phyloP scores from a whole-genome alignment of 2,113 vertebrate genomes.

The Pipa parva region DNA sequence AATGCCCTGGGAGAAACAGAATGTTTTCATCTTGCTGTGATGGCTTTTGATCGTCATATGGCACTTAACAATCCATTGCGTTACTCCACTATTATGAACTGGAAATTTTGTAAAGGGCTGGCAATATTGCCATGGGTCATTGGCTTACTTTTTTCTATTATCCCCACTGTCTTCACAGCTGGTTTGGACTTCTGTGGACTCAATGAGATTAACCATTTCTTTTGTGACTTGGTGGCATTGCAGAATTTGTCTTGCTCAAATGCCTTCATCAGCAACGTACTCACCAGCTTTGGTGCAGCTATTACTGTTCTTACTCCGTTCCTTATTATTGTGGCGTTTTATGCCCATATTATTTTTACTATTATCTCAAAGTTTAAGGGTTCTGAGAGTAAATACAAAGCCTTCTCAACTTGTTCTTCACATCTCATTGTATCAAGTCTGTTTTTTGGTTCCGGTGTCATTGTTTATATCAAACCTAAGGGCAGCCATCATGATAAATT shows the following conservation, averaged over 20 bases:
- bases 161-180: conserved; percentile 46
- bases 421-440: conserved; percentile 12
- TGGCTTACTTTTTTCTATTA: conserved; percentile 44
- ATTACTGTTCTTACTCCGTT: neutral
- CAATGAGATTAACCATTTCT: conserved; percentile 48
- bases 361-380: neutral
- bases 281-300: neutral
- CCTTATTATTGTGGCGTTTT: neutral
- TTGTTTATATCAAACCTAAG: conserved; percentile 5
- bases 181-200: conserved; percentile 51
- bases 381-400: neutral
- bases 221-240: conserved; percentile 51
- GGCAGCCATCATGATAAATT: conserved; percentile 17
- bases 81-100: conserved; percentile 48
- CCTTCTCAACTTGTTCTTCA: conserved; percentile 18
- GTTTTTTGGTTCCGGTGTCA: conserved; percentile 11
- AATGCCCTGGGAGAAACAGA: conserved; percentile 6
- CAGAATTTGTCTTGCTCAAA: conserved; percentile 47
- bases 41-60: conserved; percentile 50
- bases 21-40: conserved; percentile 22
- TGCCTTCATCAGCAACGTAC: conserved; percentile 36
- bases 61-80: conserved; percentile 50
- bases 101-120: conserved; percentile 34
- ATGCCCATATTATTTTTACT: neutral
- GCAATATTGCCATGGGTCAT: conserved; percentile 41